Conservation (phyloP, 2,797 vertebrate species). For the Epinephelus awoara region DNA sequence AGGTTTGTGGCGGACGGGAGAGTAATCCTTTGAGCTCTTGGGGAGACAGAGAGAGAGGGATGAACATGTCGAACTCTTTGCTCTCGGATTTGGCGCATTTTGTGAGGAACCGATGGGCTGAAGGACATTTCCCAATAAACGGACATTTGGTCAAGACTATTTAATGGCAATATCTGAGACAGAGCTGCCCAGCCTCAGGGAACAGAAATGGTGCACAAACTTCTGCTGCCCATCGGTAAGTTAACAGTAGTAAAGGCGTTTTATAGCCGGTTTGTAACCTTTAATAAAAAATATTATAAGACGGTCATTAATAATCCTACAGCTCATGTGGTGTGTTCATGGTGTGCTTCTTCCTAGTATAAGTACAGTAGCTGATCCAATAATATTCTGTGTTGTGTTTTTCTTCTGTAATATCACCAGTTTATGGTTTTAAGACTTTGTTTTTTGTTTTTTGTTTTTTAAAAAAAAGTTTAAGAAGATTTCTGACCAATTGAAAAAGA, state of each 20-base stretch:
- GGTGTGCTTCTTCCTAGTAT: neutral
- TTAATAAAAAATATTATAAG: too few relatives aligned
- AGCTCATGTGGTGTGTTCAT: neutral
- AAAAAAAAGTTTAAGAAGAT: neutral
- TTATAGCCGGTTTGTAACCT: neutral
- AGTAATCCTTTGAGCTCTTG: slow-evolving; percentile 71
- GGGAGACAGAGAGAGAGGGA: slow-evolving; percentile 32
- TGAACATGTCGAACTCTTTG: slow-evolving; percentile 22
- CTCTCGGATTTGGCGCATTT: slow-evolving; percentile 27
- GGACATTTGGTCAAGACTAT: neutral
- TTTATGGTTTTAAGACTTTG: neutral
- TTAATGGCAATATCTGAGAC: slow-evolving; percentile 51
- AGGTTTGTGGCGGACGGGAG: slow-evolving; percentile 50
- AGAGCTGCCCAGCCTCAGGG: slow-evolving; percentile 68
- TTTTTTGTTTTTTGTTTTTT: too few relatives aligned
- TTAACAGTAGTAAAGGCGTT: slow-evolving; percentile 21
- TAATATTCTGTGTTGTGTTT: neutral
- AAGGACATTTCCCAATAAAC: neutral
- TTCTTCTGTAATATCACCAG: neutral
- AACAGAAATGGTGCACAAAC: slow-evolving; percentile 90
- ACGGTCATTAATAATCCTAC: neutral
- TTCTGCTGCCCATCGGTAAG: slow-evolving; percentile 77
- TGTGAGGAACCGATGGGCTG: slow-evolving; percentile 22
- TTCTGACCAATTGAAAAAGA: neutral
- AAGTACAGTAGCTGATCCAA: neutral